These are phyloP conservation scores for Stichodactyla mertensii DNA, from an alignment of 64 coral and sea anemone genomes.

Conservation along the genomic window DNA sequence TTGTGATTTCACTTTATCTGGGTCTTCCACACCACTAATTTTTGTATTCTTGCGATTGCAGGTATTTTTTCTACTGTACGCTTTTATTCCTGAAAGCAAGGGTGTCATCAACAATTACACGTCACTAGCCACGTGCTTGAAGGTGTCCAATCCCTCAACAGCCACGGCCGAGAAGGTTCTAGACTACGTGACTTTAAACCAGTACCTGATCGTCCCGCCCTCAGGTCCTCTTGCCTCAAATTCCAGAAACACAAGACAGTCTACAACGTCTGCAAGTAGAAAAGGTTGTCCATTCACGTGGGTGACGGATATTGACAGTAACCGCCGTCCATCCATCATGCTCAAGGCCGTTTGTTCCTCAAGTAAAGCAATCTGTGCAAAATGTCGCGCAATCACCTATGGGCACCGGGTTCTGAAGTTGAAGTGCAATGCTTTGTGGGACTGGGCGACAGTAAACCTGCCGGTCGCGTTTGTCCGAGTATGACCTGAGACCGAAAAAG, in stretches of 20 bases:
- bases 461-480: not conserved
- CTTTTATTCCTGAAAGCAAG: not conserved
- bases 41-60: not conserved
- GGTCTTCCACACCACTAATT: not conserved
- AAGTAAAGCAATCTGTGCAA: not conserved
- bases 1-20: no score
- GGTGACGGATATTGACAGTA: not conserved
- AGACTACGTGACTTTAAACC: not conserved
- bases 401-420: not conserved
- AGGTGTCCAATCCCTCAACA: not conserved
- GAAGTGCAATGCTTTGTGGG: constrained; percentile 9
- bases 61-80: not conserved
- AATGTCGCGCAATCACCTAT: not conserved
- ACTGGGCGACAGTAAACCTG: constrained; percentile 2
- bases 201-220: not conserved
- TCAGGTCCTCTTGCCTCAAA: not conserved
- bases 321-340: not conserved
- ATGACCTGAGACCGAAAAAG: not conserved
- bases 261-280: not conserved
- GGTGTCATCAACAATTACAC: not conserved
- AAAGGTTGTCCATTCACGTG: not conserved
- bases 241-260: not conserved
- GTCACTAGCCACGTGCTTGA: not conserved
- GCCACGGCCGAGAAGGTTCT: not conserved
- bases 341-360: constrained; percentile 1